These are phyloP conservation scores for Alces alces DNA, from an alignment of 2,113 vertebrate genomes.

Conservation along the genomic window DNA sequence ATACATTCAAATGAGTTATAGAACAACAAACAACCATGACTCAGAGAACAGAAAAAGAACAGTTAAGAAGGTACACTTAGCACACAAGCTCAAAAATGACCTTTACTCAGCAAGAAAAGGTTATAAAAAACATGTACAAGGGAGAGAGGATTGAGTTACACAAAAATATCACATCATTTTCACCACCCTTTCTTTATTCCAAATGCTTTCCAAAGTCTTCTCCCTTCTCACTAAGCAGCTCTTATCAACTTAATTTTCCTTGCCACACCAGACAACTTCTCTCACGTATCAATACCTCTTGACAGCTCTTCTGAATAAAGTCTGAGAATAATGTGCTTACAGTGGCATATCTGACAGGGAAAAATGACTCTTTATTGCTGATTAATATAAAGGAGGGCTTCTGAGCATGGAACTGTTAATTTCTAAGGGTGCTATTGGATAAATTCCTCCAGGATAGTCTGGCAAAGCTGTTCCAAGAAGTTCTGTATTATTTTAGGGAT, in stretches of 20 bases:
- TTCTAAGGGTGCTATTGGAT: neutral
- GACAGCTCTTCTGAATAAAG: neutral
- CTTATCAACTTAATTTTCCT: neutral
- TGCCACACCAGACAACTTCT: neutral
- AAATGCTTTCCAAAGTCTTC: neutral
- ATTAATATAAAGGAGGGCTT: neutral
- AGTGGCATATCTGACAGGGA: neutral
- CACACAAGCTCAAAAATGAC: slow-evolving; percentile 56
- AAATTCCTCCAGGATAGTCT: neutral
- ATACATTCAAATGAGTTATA: slow-evolving; percentile 58
- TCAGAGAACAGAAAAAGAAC: slow-evolving; percentile 53
- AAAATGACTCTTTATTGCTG: neutral
- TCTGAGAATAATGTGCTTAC: neutral
- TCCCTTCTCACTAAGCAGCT: neutral
- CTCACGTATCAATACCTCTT: neutral
- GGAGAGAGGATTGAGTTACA: neutral
- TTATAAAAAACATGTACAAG: neutral
- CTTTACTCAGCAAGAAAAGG: slow-evolving; percentile 29
- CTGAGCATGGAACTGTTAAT: neutral
- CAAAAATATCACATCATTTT: rapidly evolving
- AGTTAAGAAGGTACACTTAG: slow-evolving; percentile 42
- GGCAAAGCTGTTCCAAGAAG: neutral
- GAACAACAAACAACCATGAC: slow-evolving; percentile 28
- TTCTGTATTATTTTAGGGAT: neutral
- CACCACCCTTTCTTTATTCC: neutral